Evolutionary conservation across 92 coral and sea anemone genomes (phyloP), one percentile per base, ranked within the genome.

Genomic region (Epizoanthus illoricatus): DNA sequence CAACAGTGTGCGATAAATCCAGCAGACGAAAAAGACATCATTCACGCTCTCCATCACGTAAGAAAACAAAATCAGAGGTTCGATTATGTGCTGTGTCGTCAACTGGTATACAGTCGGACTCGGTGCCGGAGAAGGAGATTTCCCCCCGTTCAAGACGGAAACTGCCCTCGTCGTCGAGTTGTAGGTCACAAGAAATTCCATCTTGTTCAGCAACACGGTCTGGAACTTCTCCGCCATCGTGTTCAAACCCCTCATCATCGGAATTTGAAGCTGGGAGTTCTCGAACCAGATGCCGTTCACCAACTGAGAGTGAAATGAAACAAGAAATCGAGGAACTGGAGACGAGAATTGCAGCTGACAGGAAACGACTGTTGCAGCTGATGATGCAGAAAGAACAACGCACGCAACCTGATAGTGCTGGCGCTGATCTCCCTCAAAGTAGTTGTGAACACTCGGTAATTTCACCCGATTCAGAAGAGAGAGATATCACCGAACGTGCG

Each of bases 261-360:
- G 68, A 75, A 33, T 18, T 23, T 55, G 52, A 65, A 11, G 69
- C 43, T 17, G 24, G 69, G 18, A 41, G 15, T 40, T 20, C 7
- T 8, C 19, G 40, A 10, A 42, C 43, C 24, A 65, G 76, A 45
- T 74, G 84, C 81, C 63, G 3, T 45, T 84, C 92, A 57, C 86
- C 90, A 2, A 87, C 90, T 23, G 89, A 84, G 43, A 89, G 83
- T 41, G 88, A 85, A 39, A 91, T 97, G 91, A 83, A 45, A 40
- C 86, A 63, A 58, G 99, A 97, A 89, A 90, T 97, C 47, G 85
- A 84, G 4, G 99, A 93, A 61, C 86, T 97, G 43, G 94, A 93
- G 57, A 65, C 41, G 49, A 83, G 94, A n/a, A 93, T 93, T 17
- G 88, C 91, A 6, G 85, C 86, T 1, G 97, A 93, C 49, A 86